Percentiles rank a stretch among this genome's conserved stretches.
These are phyloP conservation scores for Andricus quercusramuli DNA, from an alignment of 2,888 invertebrate species.

Conservation along the genomic window DNA sequence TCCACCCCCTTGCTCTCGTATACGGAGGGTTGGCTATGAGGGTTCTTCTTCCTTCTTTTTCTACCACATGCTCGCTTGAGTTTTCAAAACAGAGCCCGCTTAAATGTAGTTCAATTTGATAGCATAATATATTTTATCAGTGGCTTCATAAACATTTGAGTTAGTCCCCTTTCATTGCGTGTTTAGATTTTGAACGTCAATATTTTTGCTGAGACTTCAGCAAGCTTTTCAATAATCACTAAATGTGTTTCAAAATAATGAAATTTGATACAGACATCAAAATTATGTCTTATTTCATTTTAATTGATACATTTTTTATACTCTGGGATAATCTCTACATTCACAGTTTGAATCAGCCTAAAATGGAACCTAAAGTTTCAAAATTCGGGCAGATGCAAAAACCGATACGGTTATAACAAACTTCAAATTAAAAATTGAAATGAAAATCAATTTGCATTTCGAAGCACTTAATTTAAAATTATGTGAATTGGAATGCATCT, in stretches of 20 bases:
- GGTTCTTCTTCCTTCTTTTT: constrained; percentile 16
- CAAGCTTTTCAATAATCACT: too few relatives aligned
- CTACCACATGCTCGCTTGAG: neutral
- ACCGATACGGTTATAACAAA: too few relatives aligned
- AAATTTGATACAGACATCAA: too few relatives aligned
- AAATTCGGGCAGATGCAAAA: too few relatives aligned
- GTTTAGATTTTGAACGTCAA: neutral
- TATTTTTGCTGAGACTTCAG: neutral
- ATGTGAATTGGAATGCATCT: too few relatives aligned
- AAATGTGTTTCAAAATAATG: too few relatives aligned
- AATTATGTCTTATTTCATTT: too few relatives aligned
- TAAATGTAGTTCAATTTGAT: constrained; percentile 33
- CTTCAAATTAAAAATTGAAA: neutral
- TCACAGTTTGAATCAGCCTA: too few relatives aligned
- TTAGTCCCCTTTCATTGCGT: neutral
- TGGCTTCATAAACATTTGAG: neutral
- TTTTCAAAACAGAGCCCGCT: constrained; percentile 25
- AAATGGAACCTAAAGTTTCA: too few relatives aligned
- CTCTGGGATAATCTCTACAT: too few relatives aligned
- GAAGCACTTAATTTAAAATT: neutral
- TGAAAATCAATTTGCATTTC: neutral
- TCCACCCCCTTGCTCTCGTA: constrained; percentile 3
- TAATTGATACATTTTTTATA: too few relatives aligned
- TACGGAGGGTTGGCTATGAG: neutral
- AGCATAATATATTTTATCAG: neutral